A percentile compares a stretch with the other conserved stretches of the same genome.
phyloP scores from a whole-genome alignment of 2,888 invertebrate genomes.

The Erebia epiphron region DNA sequence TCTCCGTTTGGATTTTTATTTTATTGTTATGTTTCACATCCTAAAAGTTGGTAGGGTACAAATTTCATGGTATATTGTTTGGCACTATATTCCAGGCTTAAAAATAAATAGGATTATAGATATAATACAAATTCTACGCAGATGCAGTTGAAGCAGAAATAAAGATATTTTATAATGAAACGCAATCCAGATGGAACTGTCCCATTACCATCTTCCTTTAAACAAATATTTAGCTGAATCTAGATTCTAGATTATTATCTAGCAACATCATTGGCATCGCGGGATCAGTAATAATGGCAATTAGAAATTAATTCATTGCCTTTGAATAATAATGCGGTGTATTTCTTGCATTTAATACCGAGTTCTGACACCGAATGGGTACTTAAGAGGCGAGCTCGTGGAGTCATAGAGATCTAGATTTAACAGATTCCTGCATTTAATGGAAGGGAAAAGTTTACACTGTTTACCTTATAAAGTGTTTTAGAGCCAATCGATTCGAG shows the following conservation, averaged over 20 bases:
- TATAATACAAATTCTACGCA: background rate
- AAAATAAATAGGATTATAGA: no score
- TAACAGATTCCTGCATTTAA: slow-evolving; percentile 30
- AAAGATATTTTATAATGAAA: background rate
- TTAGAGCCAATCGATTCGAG: slow-evolving; percentile 11
- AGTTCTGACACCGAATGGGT: slow-evolving; percentile 29
- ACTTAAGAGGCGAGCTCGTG: slow-evolving; percentile 20
- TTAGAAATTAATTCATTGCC: slow-evolving; percentile 44
- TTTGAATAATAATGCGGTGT: slow-evolving; percentile 40
- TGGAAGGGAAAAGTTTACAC: slow-evolving; percentile 31
- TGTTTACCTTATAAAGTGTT: slow-evolving; percentile 16
- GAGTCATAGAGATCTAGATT: slow-evolving; percentile 36
- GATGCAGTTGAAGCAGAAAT: background rate
- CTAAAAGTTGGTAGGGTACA: no score
- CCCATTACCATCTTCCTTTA: slow-evolving; percentile 13
- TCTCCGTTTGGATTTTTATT: no score
- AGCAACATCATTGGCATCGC: slow-evolving; percentile 29
- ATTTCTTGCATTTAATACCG: slow-evolving; percentile 35
- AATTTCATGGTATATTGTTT: no score
- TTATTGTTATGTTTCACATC: no score
- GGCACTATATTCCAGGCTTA: no score
- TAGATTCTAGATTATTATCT: slow-evolving; percentile 28
- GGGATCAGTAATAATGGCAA: slow-evolving; percentile 38
- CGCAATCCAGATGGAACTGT: slow-evolving; percentile 5
- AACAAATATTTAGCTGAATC: slow-evolving; percentile 34